Percentiles rank a stretch among this genome's conserved stretches.
phyloP scores from a whole-genome alignment of 2,797 vertebrate species.

The Macroramphosus scolopax region DNA sequence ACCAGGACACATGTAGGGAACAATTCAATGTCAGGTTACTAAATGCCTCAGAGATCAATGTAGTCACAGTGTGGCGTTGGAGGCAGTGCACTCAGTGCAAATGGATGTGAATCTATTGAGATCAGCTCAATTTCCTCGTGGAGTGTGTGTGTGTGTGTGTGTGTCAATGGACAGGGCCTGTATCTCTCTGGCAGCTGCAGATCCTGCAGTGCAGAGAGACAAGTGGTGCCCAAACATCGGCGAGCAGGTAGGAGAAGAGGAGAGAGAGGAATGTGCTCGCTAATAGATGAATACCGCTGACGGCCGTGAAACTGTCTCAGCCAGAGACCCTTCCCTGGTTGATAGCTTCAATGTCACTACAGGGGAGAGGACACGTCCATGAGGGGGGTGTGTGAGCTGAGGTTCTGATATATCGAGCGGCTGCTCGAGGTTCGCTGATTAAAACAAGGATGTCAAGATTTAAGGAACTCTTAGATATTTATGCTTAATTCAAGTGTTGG shows the following conservation, averaged over 20 bases:
- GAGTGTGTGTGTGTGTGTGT: too few species aligned
- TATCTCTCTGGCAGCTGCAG: slow-evolving; percentile 11
- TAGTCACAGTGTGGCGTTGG: slow-evolving; percentile 31
- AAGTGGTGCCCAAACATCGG: slow-evolving; percentile 12
- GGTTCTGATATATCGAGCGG: slow-evolving; percentile 33
- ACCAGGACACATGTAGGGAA: too few species aligned
- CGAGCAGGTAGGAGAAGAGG: slow-evolving; percentile 2
- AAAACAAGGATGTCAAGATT: slow-evolving; percentile 67
- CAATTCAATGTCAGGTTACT: slow-evolving; percentile 48
- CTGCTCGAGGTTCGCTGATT: slow-evolving; percentile 50
- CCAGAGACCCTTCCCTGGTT: too few species aligned
- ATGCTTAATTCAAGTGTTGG: slow-evolving; percentile 26
- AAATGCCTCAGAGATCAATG: slow-evolving; percentile 50
- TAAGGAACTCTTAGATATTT: slow-evolving; percentile 28
- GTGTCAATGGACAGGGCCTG: slow-evolving; percentile 12
- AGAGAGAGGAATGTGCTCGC: slow-evolving; percentile 6
- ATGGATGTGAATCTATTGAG: slow-evolving; percentile 65
- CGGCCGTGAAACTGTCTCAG: too few species aligned
- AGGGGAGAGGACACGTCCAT: too few species aligned
- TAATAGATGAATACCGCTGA: too few species aligned
- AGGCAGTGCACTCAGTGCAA: slow-evolving; percentile 51
- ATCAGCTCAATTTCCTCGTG: slow-evolving; percentile 45
- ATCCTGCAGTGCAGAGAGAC: too few species aligned
- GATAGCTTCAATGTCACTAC: too few species aligned
- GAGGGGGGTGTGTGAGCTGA: not conserved